A percentile compares a stretch with the other conserved stretches of the same genome.
Evolutionary conservation across 2,113 vertebrate genomes (phyloP).

Genomic region (Petrocephalus microphthalmus): DNA sequence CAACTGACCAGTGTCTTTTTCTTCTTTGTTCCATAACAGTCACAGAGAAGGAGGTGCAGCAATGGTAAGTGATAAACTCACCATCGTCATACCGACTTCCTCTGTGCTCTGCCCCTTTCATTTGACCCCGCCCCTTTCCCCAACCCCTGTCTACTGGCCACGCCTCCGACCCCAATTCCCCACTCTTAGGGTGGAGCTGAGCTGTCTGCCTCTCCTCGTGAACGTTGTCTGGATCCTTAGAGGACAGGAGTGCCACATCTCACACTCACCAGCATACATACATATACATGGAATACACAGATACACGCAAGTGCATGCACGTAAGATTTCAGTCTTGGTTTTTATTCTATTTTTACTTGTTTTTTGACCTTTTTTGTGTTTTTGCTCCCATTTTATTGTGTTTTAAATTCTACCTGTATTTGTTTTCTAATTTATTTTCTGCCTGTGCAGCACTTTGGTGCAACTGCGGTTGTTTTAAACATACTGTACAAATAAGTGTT

Average conservation of each 20-base stretch:
- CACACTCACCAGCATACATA: background rate
- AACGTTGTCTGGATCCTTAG: background rate
- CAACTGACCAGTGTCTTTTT: conserved; percentile 23
- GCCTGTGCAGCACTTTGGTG: background rate
- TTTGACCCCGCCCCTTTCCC: background rate
- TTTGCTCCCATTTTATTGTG: background rate
- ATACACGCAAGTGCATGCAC: background rate
- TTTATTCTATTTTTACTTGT: background rate
- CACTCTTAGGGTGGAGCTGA: background rate
- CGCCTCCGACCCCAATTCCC: background rate
- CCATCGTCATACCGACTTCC: background rate
- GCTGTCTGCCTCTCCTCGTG: background rate
- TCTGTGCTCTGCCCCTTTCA: background rate
- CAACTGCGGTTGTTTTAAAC: background rate
- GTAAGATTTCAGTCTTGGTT: background rate
- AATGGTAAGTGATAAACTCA: conserved; percentile 75
- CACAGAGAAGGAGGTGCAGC: conserved; percentile 90
- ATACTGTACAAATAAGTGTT: background rate
- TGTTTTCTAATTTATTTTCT: background rate
- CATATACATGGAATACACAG: background rate
- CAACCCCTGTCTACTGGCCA: background rate
- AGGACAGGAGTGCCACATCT: background rate
- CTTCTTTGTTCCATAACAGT: conserved; percentile 70
- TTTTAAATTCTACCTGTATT: background rate
- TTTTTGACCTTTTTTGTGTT: background rate